Evolutionary conservation across 2,888 invertebrate genomes (phyloP).

Genomic region (Blastobasis lacticolella): DNA sequence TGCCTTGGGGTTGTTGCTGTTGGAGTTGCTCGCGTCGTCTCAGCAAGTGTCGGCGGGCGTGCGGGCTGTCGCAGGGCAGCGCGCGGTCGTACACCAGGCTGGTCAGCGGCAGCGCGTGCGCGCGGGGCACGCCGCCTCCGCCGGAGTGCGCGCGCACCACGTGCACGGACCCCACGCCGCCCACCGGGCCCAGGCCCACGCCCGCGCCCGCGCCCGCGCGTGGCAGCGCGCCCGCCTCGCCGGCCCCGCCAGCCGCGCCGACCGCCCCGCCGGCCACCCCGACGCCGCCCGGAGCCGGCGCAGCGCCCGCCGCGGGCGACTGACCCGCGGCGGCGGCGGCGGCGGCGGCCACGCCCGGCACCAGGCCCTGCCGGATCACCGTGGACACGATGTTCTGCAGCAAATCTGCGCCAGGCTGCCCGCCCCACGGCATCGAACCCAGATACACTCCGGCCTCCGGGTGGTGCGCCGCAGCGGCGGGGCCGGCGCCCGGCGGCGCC

Average conservation of each 20-base stretch:
- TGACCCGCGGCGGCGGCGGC: conserved; percentile 6
- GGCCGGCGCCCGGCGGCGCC: conserved; percentile 7
- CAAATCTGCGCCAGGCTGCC: conserved; percentile 33
- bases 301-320: background rate
- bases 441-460: conserved; percentile 27
- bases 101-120: conserved; percentile 25
- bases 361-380: conserved; percentile 37
- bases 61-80: conserved; percentile 40
- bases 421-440: conserved; percentile 36
- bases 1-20: too few relatives aligned
- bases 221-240: background rate
- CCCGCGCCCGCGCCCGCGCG: conserved; percentile 13
- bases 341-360: conserved; percentile 34
- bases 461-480: conserved; percentile 10
- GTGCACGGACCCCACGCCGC: conserved; percentile 10
- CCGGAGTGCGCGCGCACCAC: background rate
- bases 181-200: background rate
- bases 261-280: background rate
- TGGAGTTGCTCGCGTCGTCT: conserved; percentile 17
- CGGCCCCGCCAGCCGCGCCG: background rate
- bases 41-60: conserved; percentile 34
- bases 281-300: background rate
- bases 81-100: conserved; percentile 43
- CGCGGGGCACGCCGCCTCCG: conserved; percentile 18
- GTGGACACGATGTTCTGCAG: conserved; percentile 42